phyloP scores from a whole-genome alignment of 2,113 vertebrate species.

The Dromas ardeola region DNA sequence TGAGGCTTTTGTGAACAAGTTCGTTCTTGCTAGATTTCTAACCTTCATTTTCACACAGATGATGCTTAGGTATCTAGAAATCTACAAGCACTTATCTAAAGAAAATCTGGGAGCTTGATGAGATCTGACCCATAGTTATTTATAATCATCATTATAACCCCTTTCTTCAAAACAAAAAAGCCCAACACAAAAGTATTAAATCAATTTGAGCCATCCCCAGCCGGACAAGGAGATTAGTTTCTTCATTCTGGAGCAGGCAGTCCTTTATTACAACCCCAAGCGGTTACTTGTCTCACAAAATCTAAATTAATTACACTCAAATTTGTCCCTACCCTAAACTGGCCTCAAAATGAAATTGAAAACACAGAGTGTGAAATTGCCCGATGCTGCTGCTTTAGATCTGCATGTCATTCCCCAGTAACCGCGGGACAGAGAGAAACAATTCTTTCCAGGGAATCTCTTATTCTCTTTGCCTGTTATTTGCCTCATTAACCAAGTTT shows the following conservation, averaged over 20 bases:
- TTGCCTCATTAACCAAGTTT: slow-evolving; percentile 42
- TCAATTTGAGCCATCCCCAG: slow-evolving; percentile 45
- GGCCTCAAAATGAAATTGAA: slow-evolving; percentile 62
- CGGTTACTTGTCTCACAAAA: slow-evolving; percentile 55
- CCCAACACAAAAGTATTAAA: neutral
- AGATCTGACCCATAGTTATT: neutral
- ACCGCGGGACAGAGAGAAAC: neutral
- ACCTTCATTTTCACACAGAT: neutral
- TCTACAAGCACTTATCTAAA: neutral
- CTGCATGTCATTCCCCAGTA: neutral
- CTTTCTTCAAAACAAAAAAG: slow-evolving; percentile 30
- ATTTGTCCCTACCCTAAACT: slow-evolving; percentile 60
- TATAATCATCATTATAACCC: neutral
- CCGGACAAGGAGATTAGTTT: slow-evolving; percentile 32
- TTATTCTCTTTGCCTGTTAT: slow-evolving; percentile 35
- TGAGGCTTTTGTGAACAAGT: neutral
- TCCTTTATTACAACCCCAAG: slow-evolving; percentile 60
- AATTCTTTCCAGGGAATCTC: slow-evolving; percentile 38
- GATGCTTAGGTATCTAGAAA: neutral
- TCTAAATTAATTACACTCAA: slow-evolving; percentile 69
- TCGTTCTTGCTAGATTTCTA: neutral
- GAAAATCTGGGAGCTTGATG: neutral
- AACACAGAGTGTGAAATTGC: slow-evolving; percentile 56
- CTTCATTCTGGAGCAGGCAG: slow-evolving; percentile 39
- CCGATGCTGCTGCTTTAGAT: slow-evolving; percentile 5